These are phyloP conservation scores for Gallinago jamesoni DNA, from an alignment of 2,113 vertebrate genomes.

Conservation along the genomic window DNA sequence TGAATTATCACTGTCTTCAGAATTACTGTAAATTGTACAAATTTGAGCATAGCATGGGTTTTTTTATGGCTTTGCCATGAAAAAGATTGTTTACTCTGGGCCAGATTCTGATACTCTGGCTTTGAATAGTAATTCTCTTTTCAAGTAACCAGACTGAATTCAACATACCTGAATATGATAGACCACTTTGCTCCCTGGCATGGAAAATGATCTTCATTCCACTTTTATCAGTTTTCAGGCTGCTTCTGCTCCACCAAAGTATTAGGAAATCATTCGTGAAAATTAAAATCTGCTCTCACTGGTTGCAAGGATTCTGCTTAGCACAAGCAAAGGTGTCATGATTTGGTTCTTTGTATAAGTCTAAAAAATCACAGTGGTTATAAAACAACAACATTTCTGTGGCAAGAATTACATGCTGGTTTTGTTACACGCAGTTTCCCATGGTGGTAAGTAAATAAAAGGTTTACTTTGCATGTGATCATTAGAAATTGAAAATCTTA, in stretches of 20 bases:
- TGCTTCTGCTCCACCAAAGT: neutral
- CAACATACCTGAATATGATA: neutral
- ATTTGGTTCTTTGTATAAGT: neutral
- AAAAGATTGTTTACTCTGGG: neutral
- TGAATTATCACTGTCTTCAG: neutral
- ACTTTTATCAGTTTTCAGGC: neutral
- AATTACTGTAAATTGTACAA: neutral
- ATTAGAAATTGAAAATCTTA: constrained; percentile 35
- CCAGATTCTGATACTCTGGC: neutral
- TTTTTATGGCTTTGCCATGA: neutral
- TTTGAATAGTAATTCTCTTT: neutral
- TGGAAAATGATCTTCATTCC: neutral
- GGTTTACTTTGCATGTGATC: constrained; percentile 16
- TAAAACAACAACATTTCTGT: neutral
- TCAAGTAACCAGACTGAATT: neutral
- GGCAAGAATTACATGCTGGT: neutral
- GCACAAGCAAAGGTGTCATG: neutral
- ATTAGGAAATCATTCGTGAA: neutral
- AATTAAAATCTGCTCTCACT: neutral
- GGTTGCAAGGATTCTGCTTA: neutral
- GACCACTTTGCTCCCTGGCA: neutral
- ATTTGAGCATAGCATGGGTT: neutral
- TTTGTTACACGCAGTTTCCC: neutral
- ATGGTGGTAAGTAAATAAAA: neutral
- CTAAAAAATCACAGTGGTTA: neutral